These are phyloP conservation scores for Heliocidaris tuberculata DNA, from an alignment of 35 echinoderm and acorn worm species.

Conservation along the genomic window DNA sequence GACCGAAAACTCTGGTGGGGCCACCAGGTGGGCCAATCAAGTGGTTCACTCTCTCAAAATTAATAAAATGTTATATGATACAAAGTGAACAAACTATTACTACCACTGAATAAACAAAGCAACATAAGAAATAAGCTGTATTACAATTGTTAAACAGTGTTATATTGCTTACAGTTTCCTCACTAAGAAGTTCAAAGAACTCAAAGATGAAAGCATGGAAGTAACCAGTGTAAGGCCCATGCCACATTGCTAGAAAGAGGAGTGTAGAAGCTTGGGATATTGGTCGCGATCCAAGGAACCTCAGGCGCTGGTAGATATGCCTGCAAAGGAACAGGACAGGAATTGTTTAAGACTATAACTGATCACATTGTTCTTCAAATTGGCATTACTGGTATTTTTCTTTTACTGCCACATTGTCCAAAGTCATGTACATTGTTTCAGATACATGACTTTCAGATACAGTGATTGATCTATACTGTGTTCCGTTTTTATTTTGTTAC, in stretches of 20 bases:
- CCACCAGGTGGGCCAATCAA: too few relatives aligned
- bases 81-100: too few relatives aligned
- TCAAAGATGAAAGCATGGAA: slow-evolving; percentile 81
- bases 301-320: slow-evolving; percentile 84
- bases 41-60: too few relatives aligned
- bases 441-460: too few relatives aligned
- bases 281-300: slow-evolving; percentile 67
- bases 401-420: not conserved
- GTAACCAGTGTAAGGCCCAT: slow-evolving; percentile 81
- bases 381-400: not conserved
- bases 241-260: slow-evolving; percentile 90
- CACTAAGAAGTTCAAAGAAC: slow-evolving; percentile 58
- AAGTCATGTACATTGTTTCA: too few relatives aligned
- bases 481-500: too few relatives aligned
- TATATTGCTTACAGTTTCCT: slow-evolving; percentile 58
- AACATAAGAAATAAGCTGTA: too few relatives aligned
- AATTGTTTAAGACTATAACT: not conserved
- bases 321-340: slow-evolving; percentile 37
- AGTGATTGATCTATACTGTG: too few relatives aligned
- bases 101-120: too few relatives aligned
- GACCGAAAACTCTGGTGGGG: too few relatives aligned
- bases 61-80: too few relatives aligned
- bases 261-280: slow-evolving; percentile 70
- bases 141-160: too few relatives aligned
- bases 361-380: not conserved